Evolutionary conservation across 30 jellyfish, hydroid and myxozoan genomes (phyloP).

Genomic region (Rhopilema esculentum): DNA sequence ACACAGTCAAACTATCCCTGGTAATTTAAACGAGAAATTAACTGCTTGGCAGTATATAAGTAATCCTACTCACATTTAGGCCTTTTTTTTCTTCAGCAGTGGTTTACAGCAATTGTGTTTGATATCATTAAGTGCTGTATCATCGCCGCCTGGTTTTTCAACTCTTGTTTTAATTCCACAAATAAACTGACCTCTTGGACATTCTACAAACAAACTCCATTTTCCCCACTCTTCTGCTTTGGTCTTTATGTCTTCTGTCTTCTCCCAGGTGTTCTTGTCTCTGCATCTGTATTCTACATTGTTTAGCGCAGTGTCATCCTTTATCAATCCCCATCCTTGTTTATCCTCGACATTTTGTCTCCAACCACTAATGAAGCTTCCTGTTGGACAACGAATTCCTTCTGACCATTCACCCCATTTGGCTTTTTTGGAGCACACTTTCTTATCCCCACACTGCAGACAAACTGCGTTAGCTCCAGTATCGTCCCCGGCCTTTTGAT

Average conservation of each 20-base stretch:
- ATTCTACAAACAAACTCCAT: conserved; percentile 64
- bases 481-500: conserved; percentile 36
- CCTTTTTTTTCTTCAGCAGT: conserved; percentile 20
- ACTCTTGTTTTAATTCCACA: conserved; percentile 74
- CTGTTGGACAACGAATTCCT: conserved; percentile 25
- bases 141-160: conserved; percentile 60
- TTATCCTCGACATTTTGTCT: conserved; percentile 55
- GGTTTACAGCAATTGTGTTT: conserved; percentile 72
- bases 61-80: not conserved
- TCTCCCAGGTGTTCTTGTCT: conserved; percentile 32
- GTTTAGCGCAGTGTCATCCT: conserved; percentile 63
- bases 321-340: conserved; percentile 10
- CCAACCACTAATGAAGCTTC: conserved; percentile 57
- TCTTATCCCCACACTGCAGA: conserved; percentile 27
- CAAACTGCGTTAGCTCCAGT: conserved; percentile 69
- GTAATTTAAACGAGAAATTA: too few species aligned
- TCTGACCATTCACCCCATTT: conserved; percentile 61
- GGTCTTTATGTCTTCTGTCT: conserved; percentile 18
- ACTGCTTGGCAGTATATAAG: too few species aligned
- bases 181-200: conserved; percentile 58
- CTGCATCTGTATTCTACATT: conserved; percentile 73
- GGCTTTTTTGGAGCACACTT: conserved; percentile 44
- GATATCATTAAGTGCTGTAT: conserved; percentile 71
- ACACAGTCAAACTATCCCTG: too few species aligned
- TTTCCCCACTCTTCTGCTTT: conserved; percentile 47